Evolutionary conservation across 2,113 vertebrate species (phyloP), one percentile per base, ranked within the genome.

Genomic region (Bos javanicus): DNA sequence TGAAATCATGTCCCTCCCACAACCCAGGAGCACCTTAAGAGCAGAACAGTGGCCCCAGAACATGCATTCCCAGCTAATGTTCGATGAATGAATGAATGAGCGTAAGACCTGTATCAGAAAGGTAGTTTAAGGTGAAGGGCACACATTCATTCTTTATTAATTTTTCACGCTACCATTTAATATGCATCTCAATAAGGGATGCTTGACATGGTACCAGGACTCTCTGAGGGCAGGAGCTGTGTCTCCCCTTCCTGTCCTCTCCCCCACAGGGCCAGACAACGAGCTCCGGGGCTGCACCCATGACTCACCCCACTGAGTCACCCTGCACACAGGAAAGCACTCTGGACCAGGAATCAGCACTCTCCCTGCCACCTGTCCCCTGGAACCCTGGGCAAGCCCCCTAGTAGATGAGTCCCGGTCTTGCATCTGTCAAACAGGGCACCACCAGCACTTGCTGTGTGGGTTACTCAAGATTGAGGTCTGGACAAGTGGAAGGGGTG

Each of bases 151-250:
- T 71, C 64, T 84, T 91, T 33, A 82, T 93, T 94, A 52, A 83
- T 95, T 96, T 93, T 87, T 62, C 52, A 54, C 6, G 7, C 89
- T 94, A 67, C 60, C 54, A 82, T 95, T 78, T 83, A 93, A 83
- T 87, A 54, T 87, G 30, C 25, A 2, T 59, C 60, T 86, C 33
- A 88, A 2, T 91, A 71, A 96, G 64, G 10, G 59, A 48, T 26
- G 62, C 9, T 60, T 60, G 92, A 82, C 19, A 12, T 83, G 92
- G 89, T 33, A 82, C 7, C 2, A 9, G 28, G 30, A 52, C 26
- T 81, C 52, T 84, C 33, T 81, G 76, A 33, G 14, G n/a, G 33
- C 30, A 88, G 87, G 48, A 86, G 36, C n/a, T 92, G 33, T n/a
- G 52, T 89, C 46, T 82, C 83, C 62, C 21, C 12, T 64, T 91